These are phyloP conservation scores for Aramus guarauna DNA, from an alignment of 2,113 vertebrate genomes.

Conservation along the genomic window DNA sequence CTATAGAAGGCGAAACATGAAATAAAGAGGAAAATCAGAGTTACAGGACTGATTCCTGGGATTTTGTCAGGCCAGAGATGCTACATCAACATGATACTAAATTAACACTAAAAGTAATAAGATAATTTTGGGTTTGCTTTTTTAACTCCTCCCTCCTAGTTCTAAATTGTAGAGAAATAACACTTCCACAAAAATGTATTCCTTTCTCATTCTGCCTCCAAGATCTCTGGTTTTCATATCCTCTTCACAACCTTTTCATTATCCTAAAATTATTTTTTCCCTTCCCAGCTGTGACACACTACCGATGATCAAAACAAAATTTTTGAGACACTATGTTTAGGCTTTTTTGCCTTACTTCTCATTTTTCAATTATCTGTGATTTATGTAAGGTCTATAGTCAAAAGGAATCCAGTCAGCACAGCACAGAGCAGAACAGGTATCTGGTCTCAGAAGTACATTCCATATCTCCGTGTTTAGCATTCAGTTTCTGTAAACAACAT, in stretches of 20 bases:
- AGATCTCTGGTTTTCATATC: background rate
- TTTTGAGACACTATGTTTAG: background rate
- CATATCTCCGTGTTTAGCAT: background rate
- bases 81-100: background rate
- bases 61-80: background rate
- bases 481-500: background rate
- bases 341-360: background rate
- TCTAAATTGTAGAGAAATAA: background rate
- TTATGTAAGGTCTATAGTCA: background rate
- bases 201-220: background rate
- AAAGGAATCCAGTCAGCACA: background rate
- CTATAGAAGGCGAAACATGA: background rate
- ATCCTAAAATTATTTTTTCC: background rate
- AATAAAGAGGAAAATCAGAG: background rate
- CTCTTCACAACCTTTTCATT: background rate
- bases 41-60: background rate
- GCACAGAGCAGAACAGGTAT: background rate
- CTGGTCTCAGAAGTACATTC: background rate
- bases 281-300: background rate
- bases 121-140: background rate
- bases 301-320: background rate
- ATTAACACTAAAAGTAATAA: background rate
- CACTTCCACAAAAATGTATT: background rate
- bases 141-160: background rate
- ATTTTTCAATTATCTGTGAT: background rate